Conservation (phyloP, 1,140 invertebrate genomes). For the Trichonephila inaurata region DNA sequence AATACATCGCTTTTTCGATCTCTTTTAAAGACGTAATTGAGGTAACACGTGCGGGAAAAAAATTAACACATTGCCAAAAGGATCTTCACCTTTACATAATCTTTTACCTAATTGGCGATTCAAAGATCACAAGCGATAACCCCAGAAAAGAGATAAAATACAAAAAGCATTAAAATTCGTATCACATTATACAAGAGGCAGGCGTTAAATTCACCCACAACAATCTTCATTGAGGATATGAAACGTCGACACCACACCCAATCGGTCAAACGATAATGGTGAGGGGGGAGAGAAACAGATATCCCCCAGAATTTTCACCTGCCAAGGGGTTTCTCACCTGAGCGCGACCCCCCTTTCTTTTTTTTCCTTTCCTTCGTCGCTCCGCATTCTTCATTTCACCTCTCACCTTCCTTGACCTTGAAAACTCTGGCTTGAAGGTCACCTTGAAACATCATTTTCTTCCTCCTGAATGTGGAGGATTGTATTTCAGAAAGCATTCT, state of each 20-base stretch:
- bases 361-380: too few relatives aligned
- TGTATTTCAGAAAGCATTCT: not conserved
- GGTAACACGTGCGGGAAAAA: not conserved
- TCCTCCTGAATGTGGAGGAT: not conserved
- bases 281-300: not conserved
- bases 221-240: not conserved
- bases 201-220: constrained; percentile 30
- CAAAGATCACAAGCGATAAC: not conserved
- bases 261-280: constrained; percentile 11
- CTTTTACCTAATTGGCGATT: not conserved
- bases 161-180: not conserved
- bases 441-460: not conserved
- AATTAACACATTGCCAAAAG: not conserved
- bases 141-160: not conserved
- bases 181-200: not conserved
- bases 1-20: too few relatives aligned
- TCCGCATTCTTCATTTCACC: constrained; percentile 35
- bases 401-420: constrained; percentile 43
- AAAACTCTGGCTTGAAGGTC: constrained; percentile 18
- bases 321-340: constrained; percentile 31
- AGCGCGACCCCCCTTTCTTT: not conserved
- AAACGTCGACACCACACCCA: constrained; percentile 38
- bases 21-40: too few relatives aligned
- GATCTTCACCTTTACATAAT: not conserved
- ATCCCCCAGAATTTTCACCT: constrained; percentile 16